Evolutionary conservation across 2,888 invertebrate species (phyloP).

Genomic region (Tipula helvola): DNA sequence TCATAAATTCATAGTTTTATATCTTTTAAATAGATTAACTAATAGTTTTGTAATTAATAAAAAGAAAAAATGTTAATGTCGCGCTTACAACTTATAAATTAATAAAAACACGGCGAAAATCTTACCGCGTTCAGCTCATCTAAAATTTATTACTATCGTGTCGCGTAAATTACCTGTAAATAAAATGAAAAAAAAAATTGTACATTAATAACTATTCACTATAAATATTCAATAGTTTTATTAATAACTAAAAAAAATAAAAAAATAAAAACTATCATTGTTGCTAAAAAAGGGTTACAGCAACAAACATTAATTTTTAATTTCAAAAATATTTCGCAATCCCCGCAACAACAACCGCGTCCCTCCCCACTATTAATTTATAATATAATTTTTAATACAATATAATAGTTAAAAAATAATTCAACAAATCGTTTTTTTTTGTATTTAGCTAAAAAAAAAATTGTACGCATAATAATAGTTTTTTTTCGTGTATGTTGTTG

Average conservation of each 20-base stretch:
- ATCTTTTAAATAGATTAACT: neutral
- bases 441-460: neutral
- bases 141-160: neutral
- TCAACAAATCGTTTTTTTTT: neutral
- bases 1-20: neutral
- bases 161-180: neutral
- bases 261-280: neutral
- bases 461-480: neutral
- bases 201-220: neutral
- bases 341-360: neutral
- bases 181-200: neutral
- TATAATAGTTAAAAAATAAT: too few species aligned
- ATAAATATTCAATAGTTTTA: neutral
- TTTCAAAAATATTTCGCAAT: neutral
- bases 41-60: neutral
- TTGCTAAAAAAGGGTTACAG: neutral
- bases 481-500: neutral
- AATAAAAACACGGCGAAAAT: neutral
- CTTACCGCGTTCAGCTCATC: neutral
- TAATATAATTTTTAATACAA: neutral
- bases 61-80: neutral
- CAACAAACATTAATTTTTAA: neutral
- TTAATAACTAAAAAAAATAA: neutral
- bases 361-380: neutral
- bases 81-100: neutral